A percentile compares a stretch with the other conserved stretches of the same genome.
phyloP scores from a whole-genome alignment of 2,113 vertebrate genomes.

The Paraplagusia blochii region DNA sequence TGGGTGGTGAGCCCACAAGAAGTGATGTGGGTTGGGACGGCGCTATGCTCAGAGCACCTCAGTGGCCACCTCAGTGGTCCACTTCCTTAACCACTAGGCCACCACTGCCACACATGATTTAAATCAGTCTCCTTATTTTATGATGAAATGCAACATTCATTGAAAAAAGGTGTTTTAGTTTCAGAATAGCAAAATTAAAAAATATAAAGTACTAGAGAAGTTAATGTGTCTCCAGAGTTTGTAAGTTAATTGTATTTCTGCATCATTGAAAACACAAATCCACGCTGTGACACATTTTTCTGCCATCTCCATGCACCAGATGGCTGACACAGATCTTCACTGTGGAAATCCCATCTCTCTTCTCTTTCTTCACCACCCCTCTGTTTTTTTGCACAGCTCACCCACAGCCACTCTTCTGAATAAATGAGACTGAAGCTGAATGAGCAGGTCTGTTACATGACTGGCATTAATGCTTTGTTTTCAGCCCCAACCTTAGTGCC shows the following conservation, averaged over 20 bases:
- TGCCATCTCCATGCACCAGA: slow-evolving; percentile 56
- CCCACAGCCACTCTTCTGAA: slow-evolving; percentile 60
- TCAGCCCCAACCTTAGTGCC: slow-evolving; percentile 60
- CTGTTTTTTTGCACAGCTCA: slow-evolving; percentile 35
- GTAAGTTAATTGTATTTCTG: slow-evolving; percentile 34
- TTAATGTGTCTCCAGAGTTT: too few species aligned
- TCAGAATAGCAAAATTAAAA: slow-evolving; percentile 28
- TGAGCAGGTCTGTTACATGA: slow-evolving; percentile 68
- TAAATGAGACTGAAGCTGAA: slow-evolving; percentile 50
- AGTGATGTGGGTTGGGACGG: too few species aligned
- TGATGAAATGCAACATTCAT: too few species aligned
- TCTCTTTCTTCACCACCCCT: slow-evolving; percentile 25
- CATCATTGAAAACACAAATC: slow-evolving; percentile 65
- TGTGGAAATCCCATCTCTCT: slow-evolving; percentile 60
- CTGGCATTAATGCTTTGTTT: slow-evolving; percentile 58
- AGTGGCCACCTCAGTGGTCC: too few species aligned
- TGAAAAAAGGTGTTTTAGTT: too few species aligned
- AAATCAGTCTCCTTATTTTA: too few species aligned
- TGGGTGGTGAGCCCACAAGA: too few species aligned
- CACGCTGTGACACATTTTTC: slow-evolving; percentile 50
- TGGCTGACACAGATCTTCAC: slow-evolving; percentile 68
- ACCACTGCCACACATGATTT: too few species aligned
- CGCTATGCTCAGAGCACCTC: too few species aligned
- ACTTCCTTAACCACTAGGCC: too few species aligned
- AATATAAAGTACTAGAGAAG: too few species aligned